These are phyloP conservation scores for Psittacula echo DNA, from an alignment of 2,797 vertebrate genomes.

Conservation along the genomic window DNA sequence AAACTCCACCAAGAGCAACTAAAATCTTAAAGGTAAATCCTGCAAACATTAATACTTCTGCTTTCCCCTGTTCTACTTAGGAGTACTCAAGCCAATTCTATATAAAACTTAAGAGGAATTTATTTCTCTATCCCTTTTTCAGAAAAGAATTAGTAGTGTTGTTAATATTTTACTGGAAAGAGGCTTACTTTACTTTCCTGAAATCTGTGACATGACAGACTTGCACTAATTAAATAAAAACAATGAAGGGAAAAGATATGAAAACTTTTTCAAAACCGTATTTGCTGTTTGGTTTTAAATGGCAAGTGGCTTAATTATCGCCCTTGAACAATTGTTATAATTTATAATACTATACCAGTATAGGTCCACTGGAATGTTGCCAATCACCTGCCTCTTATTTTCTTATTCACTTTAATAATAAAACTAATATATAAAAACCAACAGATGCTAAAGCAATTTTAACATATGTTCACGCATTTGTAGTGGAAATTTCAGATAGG, in stretches of 20 bases:
- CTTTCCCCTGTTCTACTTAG: background rate
- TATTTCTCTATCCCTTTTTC: background rate
- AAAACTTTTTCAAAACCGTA: background rate
- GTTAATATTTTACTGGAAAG: background rate
- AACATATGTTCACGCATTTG: constrained; percentile 35
- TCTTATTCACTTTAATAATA: background rate
- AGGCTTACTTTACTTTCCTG: background rate
- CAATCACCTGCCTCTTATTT: background rate
- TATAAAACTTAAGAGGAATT: background rate
- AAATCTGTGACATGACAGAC: background rate
- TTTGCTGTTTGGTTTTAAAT: background rate
- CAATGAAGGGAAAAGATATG: background rate
- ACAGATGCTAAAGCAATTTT: constrained; percentile 26
- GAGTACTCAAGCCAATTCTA: background rate
- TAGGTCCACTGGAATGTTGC: background rate
- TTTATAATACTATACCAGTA: background rate
- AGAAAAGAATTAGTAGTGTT: background rate
- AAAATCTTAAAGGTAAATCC: background rate
- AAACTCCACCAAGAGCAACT: background rate
- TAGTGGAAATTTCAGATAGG: constrained; percentile 18
- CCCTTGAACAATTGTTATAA: background rate
- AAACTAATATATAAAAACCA: background rate
- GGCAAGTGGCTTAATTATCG: background rate
- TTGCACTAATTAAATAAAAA: background rate
- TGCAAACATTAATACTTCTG: background rate